Conservation (phyloP, 1,140 invertebrate species). For the Anastatus disparis region DNA sequence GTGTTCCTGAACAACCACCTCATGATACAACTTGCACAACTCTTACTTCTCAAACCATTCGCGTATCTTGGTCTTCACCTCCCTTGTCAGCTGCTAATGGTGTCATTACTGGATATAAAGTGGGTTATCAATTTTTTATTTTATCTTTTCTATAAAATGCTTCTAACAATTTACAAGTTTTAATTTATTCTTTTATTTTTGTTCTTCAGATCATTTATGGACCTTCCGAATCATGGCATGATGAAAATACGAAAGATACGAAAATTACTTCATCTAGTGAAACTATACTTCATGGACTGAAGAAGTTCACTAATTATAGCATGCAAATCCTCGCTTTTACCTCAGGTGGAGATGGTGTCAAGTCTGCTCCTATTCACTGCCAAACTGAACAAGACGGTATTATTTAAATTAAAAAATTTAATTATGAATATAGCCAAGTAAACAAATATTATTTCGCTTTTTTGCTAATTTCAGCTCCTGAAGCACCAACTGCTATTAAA, state of each 20-base stretch:
- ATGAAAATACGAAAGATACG: conserved; percentile 90
- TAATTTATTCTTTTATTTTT: conserved; percentile 11
- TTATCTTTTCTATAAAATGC: not conserved
- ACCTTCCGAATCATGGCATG: conserved; percentile 91
- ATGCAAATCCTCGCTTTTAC: conserved; percentile 96
- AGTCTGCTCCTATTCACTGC: conserved; percentile 89
- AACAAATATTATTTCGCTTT: not conserved
- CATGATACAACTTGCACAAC: conserved; percentile 91
- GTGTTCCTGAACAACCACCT: conserved; percentile 92
- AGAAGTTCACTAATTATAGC: conserved; percentile 97
- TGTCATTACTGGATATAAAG: conserved; percentile 94
- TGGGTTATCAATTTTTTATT: conserved; percentile 34
- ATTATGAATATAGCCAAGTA: not conserved
- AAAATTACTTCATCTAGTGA: conserved; percentile 92
- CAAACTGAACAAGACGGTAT: conserved; percentile 95
- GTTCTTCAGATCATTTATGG: conserved; percentile 83
- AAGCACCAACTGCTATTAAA: conserved; percentile 91
- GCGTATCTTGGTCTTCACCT: conserved; percentile 92
- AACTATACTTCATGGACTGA: conserved; percentile 90
- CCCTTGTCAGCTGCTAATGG: conserved; percentile 91
- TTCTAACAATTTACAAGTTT: not conserved
- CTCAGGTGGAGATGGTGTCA: conserved; percentile 94
- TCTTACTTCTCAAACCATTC: conserved; percentile 91
- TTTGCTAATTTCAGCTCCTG: conserved; percentile 76
- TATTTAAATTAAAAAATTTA: conserved; percentile 23